Evolutionary conservation across 2,888 invertebrate genomes (phyloP).

Genomic region (Catocala fraxini): DNA sequence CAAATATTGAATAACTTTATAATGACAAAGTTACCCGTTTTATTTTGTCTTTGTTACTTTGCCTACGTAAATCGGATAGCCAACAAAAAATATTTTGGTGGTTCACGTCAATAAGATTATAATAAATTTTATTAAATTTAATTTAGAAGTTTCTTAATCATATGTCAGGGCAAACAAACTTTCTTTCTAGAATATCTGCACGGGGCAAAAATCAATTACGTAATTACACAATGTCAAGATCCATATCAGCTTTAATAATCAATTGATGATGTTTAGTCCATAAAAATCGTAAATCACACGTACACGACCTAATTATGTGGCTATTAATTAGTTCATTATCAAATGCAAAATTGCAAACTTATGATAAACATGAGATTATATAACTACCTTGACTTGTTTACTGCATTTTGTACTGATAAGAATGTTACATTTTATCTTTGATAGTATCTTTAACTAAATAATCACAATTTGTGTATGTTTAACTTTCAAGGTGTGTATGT

Average conservation of each 20-base stretch:
- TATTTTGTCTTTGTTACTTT: too few species aligned
- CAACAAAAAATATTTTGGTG: too few species aligned
- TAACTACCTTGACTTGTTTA: conserved; percentile 14
- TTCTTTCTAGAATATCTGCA: too few species aligned
- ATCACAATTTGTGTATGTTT: too few species aligned
- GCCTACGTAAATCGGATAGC: too few species aligned
- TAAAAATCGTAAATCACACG: not conserved
- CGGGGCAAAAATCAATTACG: not conserved
- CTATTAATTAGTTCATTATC: conserved; percentile 15
- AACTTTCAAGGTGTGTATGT: too few species aligned
- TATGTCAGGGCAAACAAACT: too few species aligned
- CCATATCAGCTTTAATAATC: conserved; percentile 7
- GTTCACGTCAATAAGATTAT: too few species aligned
- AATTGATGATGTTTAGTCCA: conserved; percentile 6
- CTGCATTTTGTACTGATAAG: conserved; percentile 21
- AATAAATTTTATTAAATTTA: too few species aligned
- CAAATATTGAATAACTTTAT: too few species aligned
- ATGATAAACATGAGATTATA: conserved; percentile 14
- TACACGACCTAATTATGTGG: conserved; percentile 2
- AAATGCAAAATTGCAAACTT: conserved; percentile 15
- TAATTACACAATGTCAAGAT: not conserved
- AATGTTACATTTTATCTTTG: conserved; percentile 8
- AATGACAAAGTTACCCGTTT: too few species aligned
- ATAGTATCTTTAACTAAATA: conserved; percentile 2
- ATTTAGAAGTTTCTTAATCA: too few species aligned